phyloP scores from a whole-genome alignment of 37 sponge, comb jelly and placozoan species.

The Theonella swinhoei region DNA sequence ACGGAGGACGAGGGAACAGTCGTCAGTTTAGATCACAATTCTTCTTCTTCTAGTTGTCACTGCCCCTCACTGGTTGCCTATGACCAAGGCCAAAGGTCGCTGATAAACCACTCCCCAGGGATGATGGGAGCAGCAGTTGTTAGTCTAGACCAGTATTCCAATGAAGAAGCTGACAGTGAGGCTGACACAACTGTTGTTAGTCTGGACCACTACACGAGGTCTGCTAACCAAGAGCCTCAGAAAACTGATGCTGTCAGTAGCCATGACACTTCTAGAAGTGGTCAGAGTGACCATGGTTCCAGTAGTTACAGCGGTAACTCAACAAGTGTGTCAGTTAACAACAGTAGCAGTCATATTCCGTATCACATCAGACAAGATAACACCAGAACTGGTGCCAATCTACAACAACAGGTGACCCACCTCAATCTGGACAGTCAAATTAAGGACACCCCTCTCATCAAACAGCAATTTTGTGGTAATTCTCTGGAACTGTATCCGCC shows the following conservation, averaged over 20 bases:
- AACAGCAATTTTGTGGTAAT: no score
- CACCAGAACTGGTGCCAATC: no score
- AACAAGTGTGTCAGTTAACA: not conserved
- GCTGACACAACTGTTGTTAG: not conserved
- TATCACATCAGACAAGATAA: conserved; percentile 2
- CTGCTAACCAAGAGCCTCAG: not conserved
- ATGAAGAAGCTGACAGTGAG: not conserved
- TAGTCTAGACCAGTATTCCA: not conserved
- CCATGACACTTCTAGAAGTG: no score
- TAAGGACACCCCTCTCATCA: not conserved
- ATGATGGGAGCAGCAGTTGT: not conserved
- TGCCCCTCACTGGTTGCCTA: not conserved
- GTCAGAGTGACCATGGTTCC: not conserved
- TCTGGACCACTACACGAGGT: not conserved
- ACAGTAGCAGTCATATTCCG: conserved; percentile 7
- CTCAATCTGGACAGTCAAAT: not conserved
- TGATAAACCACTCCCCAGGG: not conserved
- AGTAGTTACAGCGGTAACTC: not conserved
- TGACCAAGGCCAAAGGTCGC: not conserved
- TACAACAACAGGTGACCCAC: not conserved
- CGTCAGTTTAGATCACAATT: not conserved
- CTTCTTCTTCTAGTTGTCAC: not conserved
- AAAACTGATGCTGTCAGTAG: no score
- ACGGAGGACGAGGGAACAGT: not conserved
- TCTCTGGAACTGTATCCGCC: no score